Percentiles rank a stretch among this genome's conserved stretches.
These are phyloP conservation scores for Benitochromis conjunctus DNA, from an alignment of 2,113 vertebrate genomes.

Conservation along the genomic window DNA sequence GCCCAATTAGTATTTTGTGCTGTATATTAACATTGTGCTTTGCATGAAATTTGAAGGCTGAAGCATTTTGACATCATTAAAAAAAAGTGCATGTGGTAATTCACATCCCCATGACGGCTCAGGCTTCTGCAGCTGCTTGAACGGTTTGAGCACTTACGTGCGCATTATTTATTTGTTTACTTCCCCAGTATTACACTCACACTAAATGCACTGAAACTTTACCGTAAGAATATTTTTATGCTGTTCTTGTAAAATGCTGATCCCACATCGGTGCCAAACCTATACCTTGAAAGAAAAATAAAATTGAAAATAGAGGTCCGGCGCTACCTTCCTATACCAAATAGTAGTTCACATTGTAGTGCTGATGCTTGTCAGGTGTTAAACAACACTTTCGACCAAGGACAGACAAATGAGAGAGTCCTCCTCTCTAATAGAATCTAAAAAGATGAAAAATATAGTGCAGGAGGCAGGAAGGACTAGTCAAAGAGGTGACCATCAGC, in stretches of 20 bases:
- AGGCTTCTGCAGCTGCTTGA: background rate
- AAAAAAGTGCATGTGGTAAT: slow-evolving; percentile 36
- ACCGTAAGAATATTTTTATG: background rate
- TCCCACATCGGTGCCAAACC: background rate
- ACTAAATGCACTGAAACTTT: background rate
- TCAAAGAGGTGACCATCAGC: slow-evolving; percentile 79
- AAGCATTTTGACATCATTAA: slow-evolving; percentile 34
- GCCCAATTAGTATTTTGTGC: slow-evolving; percentile 52
- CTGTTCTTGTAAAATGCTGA: slow-evolving; percentile 1
- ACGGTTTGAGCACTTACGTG: background rate
- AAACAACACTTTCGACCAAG: slow-evolving; percentile 77
- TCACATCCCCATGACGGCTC: background rate
- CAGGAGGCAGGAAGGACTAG: slow-evolving; percentile 73
- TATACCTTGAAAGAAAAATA: slow-evolving; percentile 21
- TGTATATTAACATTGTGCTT: slow-evolving; percentile 37
- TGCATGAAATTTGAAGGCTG: slow-evolving; percentile 51
- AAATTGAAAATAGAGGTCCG: slow-evolving; percentile 49
- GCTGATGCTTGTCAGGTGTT: slow-evolving; percentile 73
- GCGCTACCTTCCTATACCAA: slow-evolving; percentile 59
- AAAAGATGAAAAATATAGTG: slow-evolving; percentile 80
- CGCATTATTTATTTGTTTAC: background rate
- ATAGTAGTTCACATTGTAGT: slow-evolving; percentile 60
- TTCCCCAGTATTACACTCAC: background rate
- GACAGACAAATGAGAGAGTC: slow-evolving; percentile 77
- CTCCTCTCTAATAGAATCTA: slow-evolving; percentile 74